These are phyloP conservation scores for Phoeniculus purpureus DNA, from an alignment of 2,797 vertebrate genomes.

Conservation along the genomic window DNA sequence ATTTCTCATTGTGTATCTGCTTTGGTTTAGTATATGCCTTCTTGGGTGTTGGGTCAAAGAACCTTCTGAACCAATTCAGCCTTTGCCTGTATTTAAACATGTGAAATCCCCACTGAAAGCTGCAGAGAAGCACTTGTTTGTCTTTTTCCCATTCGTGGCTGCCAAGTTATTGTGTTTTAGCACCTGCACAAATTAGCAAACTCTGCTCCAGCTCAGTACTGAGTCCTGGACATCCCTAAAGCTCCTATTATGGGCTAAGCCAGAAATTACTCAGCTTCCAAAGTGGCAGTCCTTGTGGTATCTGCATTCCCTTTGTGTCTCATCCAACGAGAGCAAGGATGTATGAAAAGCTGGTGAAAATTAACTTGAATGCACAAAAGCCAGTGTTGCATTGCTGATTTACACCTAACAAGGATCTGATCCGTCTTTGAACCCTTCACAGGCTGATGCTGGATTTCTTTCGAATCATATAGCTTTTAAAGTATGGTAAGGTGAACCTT, in stretches of 20 bases:
- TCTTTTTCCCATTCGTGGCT: slow-evolving; percentile 27
- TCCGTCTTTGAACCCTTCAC: not conserved
- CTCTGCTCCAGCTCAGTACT: not conserved
- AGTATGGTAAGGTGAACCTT: not conserved
- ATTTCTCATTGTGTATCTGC: not conserved
- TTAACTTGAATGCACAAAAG: not conserved
- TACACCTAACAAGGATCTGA: not conserved
- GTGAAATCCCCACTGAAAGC: slow-evolving; percentile 7
- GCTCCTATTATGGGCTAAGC: not conserved
- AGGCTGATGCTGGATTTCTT: not conserved
- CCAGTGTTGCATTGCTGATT: not conserved
- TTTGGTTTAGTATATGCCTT: not conserved
- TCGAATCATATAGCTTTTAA: not conserved
- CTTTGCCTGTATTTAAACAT: not conserved
- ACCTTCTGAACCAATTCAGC: not conserved
- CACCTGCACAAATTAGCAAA: slow-evolving; percentile 51
- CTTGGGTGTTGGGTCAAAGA: not conserved
- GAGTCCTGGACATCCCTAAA: slow-evolving; percentile 21
- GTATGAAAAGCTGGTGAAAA: slow-evolving; percentile 21
- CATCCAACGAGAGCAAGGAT: not conserved
- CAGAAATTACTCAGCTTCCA: slow-evolving; percentile 14
- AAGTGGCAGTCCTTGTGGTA: not conserved
- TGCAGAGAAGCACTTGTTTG: not conserved
- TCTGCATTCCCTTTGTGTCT: slow-evolving; percentile 24
- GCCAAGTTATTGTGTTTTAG: slow-evolving; percentile 55